Evolutionary conservation across 2,888 invertebrate genomes (phyloP).

Genomic region (Drosophila demipolita): DNA sequence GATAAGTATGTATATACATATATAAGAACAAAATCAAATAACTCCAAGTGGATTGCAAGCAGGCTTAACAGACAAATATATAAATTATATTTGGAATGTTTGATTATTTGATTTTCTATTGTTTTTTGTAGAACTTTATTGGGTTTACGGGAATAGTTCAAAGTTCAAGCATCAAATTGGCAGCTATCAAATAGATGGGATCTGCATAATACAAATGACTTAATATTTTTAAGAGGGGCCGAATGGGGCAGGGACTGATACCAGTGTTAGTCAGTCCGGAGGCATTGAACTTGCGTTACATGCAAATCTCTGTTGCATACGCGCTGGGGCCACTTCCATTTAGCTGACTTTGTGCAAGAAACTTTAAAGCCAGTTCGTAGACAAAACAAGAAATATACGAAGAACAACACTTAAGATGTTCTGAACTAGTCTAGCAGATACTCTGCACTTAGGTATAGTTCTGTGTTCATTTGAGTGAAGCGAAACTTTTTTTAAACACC

Average conservation of each 20-base stretch:
- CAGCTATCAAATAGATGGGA: conserved; percentile 50
- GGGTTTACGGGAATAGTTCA: conserved; percentile 5
- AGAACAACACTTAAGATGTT: background rate
- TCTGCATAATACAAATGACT: conserved; percentile 54
- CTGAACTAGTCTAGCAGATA: background rate
- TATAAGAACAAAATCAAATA: background rate
- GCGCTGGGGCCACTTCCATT: conserved; percentile 46
- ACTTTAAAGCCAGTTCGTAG: conserved; percentile 57
- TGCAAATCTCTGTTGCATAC: conserved; percentile 57
- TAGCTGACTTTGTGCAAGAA: conserved; percentile 52
- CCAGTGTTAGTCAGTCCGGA: background rate
- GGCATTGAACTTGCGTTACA: conserved; percentile 33
- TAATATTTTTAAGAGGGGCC: conserved; percentile 33
- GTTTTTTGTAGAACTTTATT: conserved; percentile 7
- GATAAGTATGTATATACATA: background rate
- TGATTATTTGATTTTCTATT: background rate
- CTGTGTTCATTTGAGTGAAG: background rate
- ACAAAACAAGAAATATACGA: conserved; percentile 6
- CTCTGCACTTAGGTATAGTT: background rate
- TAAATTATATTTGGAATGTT: background rate
- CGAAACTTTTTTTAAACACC: background rate
- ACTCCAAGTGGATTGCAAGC: background rate
- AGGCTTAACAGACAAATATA: background rate
- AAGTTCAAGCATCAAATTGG: conserved; percentile 43
- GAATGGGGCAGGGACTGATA: background rate